These are phyloP conservation scores for Euphydryas editha DNA, from an alignment of 2,888 invertebrate species.

Conservation along the genomic window DNA sequence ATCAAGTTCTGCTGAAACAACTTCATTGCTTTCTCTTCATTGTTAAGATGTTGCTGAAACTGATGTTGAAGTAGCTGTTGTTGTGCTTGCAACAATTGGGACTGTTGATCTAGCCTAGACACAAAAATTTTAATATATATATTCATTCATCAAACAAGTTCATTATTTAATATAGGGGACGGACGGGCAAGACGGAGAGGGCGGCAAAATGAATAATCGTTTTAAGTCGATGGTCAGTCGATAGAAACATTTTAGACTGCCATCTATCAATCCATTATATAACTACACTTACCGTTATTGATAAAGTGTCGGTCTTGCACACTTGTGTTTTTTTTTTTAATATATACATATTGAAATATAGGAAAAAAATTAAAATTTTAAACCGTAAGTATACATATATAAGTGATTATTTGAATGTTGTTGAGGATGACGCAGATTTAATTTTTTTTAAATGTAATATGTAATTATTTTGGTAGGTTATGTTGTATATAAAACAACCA, in stretches of 20 bases:
- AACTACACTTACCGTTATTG: not conserved
- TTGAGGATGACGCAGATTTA: too few relatives aligned
- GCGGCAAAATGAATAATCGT: constrained; percentile 5
- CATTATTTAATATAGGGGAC: not conserved
- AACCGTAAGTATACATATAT: not conserved
- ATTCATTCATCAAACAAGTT: not conserved
- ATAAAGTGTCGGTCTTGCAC: too few relatives aligned
- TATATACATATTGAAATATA: too few relatives aligned
- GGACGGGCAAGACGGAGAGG: constrained; percentile 4
- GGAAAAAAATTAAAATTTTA: too few relatives aligned
- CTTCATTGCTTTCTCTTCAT: constrained; percentile 81
- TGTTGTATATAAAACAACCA: too few relatives aligned
- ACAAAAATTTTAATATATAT: constrained; percentile 10
- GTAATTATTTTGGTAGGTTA: too few relatives aligned
- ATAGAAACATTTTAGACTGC: not conserved
- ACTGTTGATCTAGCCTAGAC: constrained; percentile 73
- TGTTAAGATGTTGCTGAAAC: constrained; percentile 79
- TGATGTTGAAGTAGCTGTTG: constrained; percentile 81
- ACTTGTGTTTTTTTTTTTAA: too few relatives aligned
- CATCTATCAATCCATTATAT: not conserved
- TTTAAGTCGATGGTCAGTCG: not conserved
- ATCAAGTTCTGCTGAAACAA: constrained; percentile 84
- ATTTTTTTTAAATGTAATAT: too few relatives aligned
- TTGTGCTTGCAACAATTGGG: constrained; percentile 74
- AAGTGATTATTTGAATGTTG: not conserved